Evolutionary conservation across 2,888 invertebrate species (phyloP).

Genomic region (Sicus ferrugineus): DNA sequence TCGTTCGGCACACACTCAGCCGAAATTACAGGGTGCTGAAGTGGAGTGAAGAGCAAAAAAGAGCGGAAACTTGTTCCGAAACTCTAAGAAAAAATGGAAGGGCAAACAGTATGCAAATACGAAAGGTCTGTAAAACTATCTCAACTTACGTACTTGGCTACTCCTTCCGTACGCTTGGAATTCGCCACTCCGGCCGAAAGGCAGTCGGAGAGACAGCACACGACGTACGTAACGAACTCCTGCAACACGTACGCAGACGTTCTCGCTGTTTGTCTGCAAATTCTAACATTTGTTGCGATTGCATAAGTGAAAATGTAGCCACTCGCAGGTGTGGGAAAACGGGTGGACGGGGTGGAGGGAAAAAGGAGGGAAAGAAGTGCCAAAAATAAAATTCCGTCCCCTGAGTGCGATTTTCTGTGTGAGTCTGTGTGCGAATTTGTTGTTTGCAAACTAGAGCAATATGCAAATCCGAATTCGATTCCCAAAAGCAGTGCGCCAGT

Average conservation of each 20-base stretch:
- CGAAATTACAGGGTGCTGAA: too few species aligned
- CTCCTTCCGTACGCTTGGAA: too few species aligned
- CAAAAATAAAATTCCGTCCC: background rate
- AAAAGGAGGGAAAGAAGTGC: background rate
- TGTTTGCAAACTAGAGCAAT: background rate
- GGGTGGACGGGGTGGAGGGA: background rate
- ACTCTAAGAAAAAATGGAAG: too few species aligned
- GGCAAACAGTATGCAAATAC: too few species aligned
- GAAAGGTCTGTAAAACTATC: too few species aligned
- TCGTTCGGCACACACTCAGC: too few species aligned
- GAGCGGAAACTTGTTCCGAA: too few species aligned
- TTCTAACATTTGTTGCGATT: background rate
- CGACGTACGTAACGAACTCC: background rate
- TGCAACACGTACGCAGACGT: background rate
- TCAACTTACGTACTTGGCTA: too few species aligned
- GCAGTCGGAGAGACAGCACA: background rate
- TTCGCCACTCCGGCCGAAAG: background rate
- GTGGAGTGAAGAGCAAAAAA: too few species aligned
- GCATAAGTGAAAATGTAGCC: background rate
- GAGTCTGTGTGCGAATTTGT: background rate
- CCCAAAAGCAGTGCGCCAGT: background rate
- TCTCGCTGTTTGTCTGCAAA: background rate
- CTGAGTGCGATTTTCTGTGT: background rate
- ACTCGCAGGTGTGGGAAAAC: too few species aligned
- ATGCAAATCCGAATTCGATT: background rate